These are phyloP conservation scores for Coturnix japonica DNA, from an alignment of 2,113 vertebrate genomes.

Conservation along the genomic window DNA sequence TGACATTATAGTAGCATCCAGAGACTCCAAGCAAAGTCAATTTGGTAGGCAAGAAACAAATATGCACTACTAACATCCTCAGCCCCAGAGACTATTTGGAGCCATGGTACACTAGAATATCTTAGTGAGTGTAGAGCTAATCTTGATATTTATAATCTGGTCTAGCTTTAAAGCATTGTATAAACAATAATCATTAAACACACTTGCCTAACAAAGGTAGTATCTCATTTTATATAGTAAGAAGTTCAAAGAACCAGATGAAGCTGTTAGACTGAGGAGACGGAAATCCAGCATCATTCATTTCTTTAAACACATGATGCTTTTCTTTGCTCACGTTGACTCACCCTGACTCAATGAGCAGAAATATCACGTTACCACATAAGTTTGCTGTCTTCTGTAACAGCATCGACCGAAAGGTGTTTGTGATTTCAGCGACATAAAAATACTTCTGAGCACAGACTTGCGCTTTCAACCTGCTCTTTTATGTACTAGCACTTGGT, in stretches of 20 bases:
- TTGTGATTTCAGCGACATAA: neutral
- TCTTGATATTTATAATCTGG: slow-evolving; percentile 21
- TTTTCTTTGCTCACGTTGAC: slow-evolving; percentile 59
- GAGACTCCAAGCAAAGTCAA: neutral
- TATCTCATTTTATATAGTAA: slow-evolving; percentile 49
- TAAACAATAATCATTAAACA: slow-evolving; percentile 45
- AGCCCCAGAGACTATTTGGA: neutral
- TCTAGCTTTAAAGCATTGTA: slow-evolving; percentile 29
- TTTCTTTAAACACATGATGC: slow-evolving; percentile 65
- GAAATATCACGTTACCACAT: neutral
- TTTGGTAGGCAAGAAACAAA: neutral
- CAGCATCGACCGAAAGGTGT: neutral
- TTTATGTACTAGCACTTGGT: neutral
- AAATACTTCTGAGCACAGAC: neutral
- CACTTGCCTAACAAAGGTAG: slow-evolving; percentile 18
- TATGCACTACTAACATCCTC: neutral
- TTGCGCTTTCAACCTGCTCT: neutral
- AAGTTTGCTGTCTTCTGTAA: slow-evolving; percentile 35
- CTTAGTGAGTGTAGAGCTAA: neutral
- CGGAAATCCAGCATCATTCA: slow-evolving; percentile 45
- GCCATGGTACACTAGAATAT: neutral
- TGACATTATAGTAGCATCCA: neutral
- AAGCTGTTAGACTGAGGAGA: slow-evolving; percentile 62
- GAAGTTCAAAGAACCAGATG: slow-evolving; percentile 58
- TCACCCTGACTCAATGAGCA: slow-evolving; percentile 38